Evolutionary conservation across 2,888 invertebrate genomes (phyloP), one percentile per base, ranked within the genome.

Genomic region (Sarcophaga subvicina): DNA sequence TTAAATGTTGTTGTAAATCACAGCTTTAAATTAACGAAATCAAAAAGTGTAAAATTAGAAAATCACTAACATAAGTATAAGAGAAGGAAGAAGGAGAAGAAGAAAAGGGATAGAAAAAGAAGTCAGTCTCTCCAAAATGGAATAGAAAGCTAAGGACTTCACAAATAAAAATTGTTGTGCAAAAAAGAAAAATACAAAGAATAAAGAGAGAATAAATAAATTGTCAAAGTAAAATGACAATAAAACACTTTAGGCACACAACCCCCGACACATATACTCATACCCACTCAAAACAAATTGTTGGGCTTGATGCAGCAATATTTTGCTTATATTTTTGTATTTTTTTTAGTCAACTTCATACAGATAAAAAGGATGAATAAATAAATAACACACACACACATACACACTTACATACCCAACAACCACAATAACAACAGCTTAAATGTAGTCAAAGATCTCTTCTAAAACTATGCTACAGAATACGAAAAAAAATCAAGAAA

Each of bases 21-120:
- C 66, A 84, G 70, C 64, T 49, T 75, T 66, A 49, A 84, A 84
- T 80, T 76, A 84, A 60, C 27, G 20, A 84, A 84, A 76, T 84
- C 84, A 80, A 80, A 76, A 45, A 80, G 84, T 84, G 84, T 80
- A 84, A 84, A 84, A 84, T 84, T 80, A 80, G 66, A 80, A 76
- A 84, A 84, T 75, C 75, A 76, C 64, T 64, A 71, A 79, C 22
- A 64, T 75, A 47, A 14, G 59, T 54, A 37, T 11, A 70, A 27
- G 75, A 49, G 17, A 45, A 14, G n/a, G 45, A 76, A 45, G 6
- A 71, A 71, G 37, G 2, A 47, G 20, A 71, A 71, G 54, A 63
- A 82, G 47, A 76, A 54, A 54, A 17, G 3, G 3, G 14, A 54
- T 20, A 20, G 20, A 20, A 20, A 20, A 20, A 1, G 1, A 20